phyloP scores from a whole-genome alignment of 2,113 vertebrate species.

The Scortum barcoo region DNA sequence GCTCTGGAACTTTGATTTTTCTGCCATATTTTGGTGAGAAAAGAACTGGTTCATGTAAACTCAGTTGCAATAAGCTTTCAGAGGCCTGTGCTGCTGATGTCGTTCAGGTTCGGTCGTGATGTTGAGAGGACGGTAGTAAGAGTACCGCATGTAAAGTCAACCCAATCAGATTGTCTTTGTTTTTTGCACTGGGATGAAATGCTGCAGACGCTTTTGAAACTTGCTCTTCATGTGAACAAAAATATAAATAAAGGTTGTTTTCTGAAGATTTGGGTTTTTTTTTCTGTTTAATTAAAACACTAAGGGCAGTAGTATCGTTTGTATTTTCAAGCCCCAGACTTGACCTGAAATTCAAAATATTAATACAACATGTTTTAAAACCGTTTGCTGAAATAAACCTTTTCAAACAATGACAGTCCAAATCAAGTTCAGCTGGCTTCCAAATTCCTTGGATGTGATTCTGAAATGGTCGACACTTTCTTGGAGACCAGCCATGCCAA shows the following conservation, averaged over 20 bases:
- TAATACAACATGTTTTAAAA: neutral
- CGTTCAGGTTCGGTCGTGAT: constrained; percentile 19
- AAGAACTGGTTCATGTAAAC: neutral
- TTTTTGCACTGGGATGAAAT: constrained; percentile 56
- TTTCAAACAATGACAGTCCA: neutral
- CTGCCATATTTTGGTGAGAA: neutral
- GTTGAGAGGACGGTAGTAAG: neutral
- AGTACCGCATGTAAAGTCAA: constrained; percentile 21
- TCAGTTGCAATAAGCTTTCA: constrained; percentile 21
- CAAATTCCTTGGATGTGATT: neutral
- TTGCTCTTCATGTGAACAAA: constrained; percentile 60
- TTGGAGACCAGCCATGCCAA: neutral
- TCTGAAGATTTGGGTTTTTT: constrained; percentile 17
- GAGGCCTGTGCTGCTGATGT: constrained; percentile 6
- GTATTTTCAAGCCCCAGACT: neutral
- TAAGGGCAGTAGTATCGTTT: neutral
- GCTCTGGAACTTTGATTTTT: neutral
- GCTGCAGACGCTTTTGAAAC: constrained; percentile 48
- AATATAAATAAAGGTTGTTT: constrained; percentile 60
- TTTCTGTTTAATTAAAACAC: neutral
- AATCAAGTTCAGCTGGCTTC: neutral
- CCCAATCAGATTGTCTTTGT: constrained; percentile 44
- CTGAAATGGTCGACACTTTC: neutral
- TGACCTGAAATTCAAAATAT: neutral
- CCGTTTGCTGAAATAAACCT: neutral